Evolutionary conservation across 2,888 invertebrate genomes (phyloP).

Genomic region (Amblyjoppa proteus): DNA sequence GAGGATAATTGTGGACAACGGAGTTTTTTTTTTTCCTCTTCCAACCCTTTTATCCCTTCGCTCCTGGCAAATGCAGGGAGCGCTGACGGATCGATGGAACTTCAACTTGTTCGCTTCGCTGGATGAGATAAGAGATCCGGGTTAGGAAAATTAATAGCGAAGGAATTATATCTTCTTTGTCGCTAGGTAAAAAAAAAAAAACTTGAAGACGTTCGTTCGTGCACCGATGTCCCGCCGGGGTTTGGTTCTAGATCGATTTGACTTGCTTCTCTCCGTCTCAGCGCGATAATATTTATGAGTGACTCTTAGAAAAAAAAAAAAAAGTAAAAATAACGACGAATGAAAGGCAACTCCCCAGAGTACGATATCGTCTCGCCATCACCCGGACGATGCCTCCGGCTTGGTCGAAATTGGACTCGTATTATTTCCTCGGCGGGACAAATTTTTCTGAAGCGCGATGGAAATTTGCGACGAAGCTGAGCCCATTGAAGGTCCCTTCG

Average conservation of each 20-base stretch:
- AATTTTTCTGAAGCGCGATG: background rate
- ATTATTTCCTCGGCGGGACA: background rate
- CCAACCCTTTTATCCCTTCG: background rate
- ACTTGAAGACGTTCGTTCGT: background rate
- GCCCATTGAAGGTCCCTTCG: background rate
- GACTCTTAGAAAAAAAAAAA: constrained; percentile 12
- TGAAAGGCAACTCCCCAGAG: background rate
- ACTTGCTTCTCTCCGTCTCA: constrained; percentile 5
- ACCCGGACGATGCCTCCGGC: background rate
- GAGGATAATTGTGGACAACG: constrained; percentile 39
- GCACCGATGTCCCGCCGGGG: background rate
- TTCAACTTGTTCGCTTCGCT: background rate
- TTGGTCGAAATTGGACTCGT: background rate
- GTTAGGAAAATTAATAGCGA: constrained; percentile 8
- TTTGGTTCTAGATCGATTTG: background rate
- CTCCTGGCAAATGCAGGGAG: background rate
- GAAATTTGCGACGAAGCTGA: background rate
- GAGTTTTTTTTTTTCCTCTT: constrained; percentile 5
- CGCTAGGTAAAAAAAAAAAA: background rate
- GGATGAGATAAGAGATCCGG: constrained; percentile 1
- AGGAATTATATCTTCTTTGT: background rate
- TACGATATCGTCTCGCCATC: background rate
- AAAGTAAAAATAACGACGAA: background rate
- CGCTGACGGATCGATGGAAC: background rate
- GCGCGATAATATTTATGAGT: background rate